Conservation (phyloP, 2,113 vertebrate species). For the Calypte anna region DNA sequence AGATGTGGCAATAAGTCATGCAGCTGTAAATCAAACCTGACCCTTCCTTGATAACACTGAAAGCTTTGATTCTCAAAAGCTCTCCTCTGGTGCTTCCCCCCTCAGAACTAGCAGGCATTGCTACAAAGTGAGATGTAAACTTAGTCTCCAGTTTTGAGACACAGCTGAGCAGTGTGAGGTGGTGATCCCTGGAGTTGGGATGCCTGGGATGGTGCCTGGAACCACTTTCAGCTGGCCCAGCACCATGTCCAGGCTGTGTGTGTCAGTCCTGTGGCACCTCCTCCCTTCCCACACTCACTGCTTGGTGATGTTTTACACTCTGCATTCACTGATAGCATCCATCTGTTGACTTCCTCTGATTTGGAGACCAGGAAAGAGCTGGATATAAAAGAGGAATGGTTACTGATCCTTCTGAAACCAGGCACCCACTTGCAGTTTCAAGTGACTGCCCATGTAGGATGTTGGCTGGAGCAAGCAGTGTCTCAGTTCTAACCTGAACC, state of each 20-base stretch:
- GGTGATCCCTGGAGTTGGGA: neutral
- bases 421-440: neutral
- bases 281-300: neutral
- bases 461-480: neutral
- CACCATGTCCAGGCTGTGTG: neutral
- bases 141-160: neutral
- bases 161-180: neutral
- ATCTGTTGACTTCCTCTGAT: neutral
- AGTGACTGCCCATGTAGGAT: neutral
- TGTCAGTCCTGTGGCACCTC: neutral
- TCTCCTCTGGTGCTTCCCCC: neutral
- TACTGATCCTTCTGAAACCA: neutral
- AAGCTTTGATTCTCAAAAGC: neutral
- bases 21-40: neutral
- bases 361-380: neutral
- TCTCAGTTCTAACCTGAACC: neutral
- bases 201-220: neutral
- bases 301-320: neutral
- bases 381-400: neutral
- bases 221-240: fast-evolving
- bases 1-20: neutral
- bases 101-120: neutral
- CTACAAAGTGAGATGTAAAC: neutral
- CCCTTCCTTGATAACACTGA: neutral
- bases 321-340: neutral